Conservation (phyloP, 1,140 invertebrate species). For the Stegodyphus dumicola region DNA sequence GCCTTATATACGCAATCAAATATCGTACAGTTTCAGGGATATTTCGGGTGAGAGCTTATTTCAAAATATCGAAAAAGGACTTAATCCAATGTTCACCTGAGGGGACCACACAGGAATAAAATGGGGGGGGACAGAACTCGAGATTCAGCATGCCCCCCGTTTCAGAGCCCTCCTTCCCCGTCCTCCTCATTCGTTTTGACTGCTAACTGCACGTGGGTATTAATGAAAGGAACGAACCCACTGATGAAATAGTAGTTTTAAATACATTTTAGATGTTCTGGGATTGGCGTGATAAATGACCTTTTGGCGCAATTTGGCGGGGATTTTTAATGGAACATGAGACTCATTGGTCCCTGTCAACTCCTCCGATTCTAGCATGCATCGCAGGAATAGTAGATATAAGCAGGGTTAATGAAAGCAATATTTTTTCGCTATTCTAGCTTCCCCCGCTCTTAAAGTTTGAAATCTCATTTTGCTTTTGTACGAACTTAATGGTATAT, state of each 20-base stretch:
- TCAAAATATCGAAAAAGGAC: too few species aligned
- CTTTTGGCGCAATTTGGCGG: slow-evolving; percentile 55
- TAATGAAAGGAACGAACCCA: slow-evolving; percentile 42
- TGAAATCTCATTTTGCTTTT: too few species aligned
- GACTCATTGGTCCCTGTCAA: slow-evolving; percentile 53
- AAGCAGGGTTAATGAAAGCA: slow-evolving; percentile 24
- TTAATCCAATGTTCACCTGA: too few species aligned
- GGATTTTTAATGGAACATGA: slow-evolving; percentile 58
- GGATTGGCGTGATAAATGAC: slow-evolving; percentile 59
- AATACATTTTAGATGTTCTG: slow-evolving; percentile 54
- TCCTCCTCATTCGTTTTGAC: slow-evolving; percentile 12
- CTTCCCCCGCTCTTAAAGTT: too few species aligned
- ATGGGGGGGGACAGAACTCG: neutral
- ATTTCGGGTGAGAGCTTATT: too few species aligned
- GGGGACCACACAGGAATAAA: too few species aligned
- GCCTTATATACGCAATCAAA: too few species aligned
- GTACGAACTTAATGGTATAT: neutral
- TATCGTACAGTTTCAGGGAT: too few species aligned
- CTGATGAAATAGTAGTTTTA: slow-evolving; percentile 58
- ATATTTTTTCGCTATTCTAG: slow-evolving; percentile 24
- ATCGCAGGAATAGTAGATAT: slow-evolving; percentile 1
- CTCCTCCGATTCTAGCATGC: neutral
- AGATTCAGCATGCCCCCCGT: slow-evolving; percentile 19
- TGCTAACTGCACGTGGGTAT: slow-evolving; percentile 46
- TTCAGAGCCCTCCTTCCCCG: slow-evolving; percentile 6